Conservation (phyloP, 2,888 invertebrate genomes). For the Luperina nickerlii region DNA sequence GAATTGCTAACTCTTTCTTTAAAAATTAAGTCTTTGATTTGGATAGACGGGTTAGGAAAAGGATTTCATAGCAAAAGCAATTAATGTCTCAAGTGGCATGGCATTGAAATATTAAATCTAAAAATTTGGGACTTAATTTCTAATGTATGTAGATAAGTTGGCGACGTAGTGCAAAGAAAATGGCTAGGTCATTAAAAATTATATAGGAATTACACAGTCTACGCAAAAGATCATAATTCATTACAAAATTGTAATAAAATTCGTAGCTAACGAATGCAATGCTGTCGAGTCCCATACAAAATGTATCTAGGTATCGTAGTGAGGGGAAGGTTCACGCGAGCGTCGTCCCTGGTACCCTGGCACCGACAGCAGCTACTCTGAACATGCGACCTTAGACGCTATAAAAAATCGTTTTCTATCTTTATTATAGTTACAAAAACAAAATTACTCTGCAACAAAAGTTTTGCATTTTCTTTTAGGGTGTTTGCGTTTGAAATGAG, state of each 20-base stretch:
- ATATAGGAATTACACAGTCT: background rate
- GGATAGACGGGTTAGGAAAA: background rate
- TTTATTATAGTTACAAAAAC: conserved; percentile 63
- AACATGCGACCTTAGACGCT: conserved; percentile 84
- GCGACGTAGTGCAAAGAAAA: background rate
- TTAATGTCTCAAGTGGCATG: background rate
- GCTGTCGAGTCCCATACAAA: conserved; percentile 61
- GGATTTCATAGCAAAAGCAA: background rate
- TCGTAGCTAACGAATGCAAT: conserved; percentile 40
- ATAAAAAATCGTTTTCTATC: conserved; percentile 75
- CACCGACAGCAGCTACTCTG: conserved; percentile 76
- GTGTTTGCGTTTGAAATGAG: conserved; percentile 11
- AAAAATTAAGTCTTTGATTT: background rate
- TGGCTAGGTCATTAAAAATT: background rate
- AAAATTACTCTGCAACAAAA: conserved; percentile 39
- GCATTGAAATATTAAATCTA: background rate
- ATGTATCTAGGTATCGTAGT: conserved; percentile 52
- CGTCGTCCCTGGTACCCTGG: conserved; percentile 83
- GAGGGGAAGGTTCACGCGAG: conserved; percentile 82
- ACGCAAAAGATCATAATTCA: conserved; percentile 16
- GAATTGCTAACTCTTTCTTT: background rate
- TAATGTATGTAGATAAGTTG: background rate
- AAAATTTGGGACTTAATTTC: background rate
- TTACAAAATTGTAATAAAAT: conserved; percentile 15
- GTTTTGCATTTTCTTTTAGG: conserved; percentile 36